These are phyloP conservation scores for Orthonevra nobilis DNA, from an alignment of 2,888 invertebrate genomes.

Conservation along the genomic window DNA sequence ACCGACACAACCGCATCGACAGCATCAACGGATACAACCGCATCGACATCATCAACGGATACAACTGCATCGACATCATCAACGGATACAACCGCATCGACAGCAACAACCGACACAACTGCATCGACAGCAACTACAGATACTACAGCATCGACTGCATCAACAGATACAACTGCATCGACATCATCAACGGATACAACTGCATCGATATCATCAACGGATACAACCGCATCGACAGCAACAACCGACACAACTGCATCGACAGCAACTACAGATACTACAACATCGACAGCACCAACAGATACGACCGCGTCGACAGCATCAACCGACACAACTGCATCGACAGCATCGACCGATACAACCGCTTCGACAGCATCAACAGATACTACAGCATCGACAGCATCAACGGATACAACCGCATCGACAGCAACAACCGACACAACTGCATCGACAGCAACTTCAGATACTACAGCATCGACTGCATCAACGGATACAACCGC, in stretches of 20 bases:
- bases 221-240: too few species aligned
- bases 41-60: too few species aligned
- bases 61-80: too few species aligned
- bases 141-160: too few species aligned
- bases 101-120: too few species aligned
- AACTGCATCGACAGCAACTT: not conserved
- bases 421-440: not conserved
- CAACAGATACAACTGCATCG: too few species aligned
- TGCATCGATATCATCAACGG: too few species aligned
- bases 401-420: conserved; percentile 39
- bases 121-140: too few species aligned
- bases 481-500: not conserved
- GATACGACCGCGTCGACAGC: conserved; percentile 9
- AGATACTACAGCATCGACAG: not conserved
- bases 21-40: too few species aligned
- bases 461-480: not conserved
- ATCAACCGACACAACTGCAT: conserved; percentile 64
- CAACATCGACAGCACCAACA: conserved; percentile 1
- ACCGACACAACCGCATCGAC: too few species aligned
- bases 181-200: too few species aligned
- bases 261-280: conserved; percentile 6
- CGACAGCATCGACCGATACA: conserved; percentile 6
- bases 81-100: too few species aligned
- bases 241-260: conserved; percentile 2
- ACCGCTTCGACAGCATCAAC: conserved; percentile 14